Evolutionary conservation across 2,113 vertebrate species (phyloP).

Genomic region (Sinocyclocheilus anshuiensis): DNA sequence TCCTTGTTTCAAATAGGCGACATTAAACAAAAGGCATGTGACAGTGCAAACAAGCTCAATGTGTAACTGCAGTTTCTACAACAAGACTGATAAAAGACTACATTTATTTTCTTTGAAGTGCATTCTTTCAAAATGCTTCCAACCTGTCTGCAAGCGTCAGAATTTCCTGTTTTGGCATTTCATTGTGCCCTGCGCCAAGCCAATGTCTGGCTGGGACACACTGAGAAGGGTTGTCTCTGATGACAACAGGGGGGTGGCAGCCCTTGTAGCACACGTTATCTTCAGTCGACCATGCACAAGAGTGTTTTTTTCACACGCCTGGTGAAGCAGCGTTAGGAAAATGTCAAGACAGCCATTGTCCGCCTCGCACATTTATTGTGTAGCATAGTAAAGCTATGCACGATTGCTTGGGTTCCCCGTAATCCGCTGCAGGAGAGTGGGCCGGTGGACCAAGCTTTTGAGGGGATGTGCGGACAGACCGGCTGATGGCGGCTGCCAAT

Average conservation of each 20-base stretch:
- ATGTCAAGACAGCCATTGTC: constrained; percentile 45
- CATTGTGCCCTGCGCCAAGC: neutral
- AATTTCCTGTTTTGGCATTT: constrained; percentile 20
- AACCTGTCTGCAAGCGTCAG: constrained; percentile 1
- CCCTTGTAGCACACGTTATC: constrained; percentile 54
- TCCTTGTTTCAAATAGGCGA: neutral
- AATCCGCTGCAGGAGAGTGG: constrained; percentile 47
- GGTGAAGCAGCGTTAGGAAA: constrained; percentile 51
- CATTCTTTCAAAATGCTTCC: neutral
- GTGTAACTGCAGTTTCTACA: neutral
- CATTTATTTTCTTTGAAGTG: constrained; percentile 7
- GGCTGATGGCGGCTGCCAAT: constrained; percentile 54
- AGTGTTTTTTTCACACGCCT: constrained; percentile 35
- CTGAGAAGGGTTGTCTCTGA: constrained; percentile 24
- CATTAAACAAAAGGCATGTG: neutral
- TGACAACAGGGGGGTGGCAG: constrained; percentile 45
- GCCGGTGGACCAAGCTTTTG: constrained; percentile 47
- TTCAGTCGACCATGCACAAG: constrained; percentile 41
- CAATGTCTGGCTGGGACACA: constrained; percentile 7
- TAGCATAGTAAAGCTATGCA: constrained; percentile 48
- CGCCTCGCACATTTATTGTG: constrained; percentile 39
- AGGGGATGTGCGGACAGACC: constrained; percentile 34
- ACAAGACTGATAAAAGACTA: constrained; percentile 13
- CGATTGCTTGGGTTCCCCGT: constrained; percentile 47
- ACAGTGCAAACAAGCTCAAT: neutral